Conservation (phyloP, 1,140 invertebrate genomes). For the Cydia amplana region DNA sequence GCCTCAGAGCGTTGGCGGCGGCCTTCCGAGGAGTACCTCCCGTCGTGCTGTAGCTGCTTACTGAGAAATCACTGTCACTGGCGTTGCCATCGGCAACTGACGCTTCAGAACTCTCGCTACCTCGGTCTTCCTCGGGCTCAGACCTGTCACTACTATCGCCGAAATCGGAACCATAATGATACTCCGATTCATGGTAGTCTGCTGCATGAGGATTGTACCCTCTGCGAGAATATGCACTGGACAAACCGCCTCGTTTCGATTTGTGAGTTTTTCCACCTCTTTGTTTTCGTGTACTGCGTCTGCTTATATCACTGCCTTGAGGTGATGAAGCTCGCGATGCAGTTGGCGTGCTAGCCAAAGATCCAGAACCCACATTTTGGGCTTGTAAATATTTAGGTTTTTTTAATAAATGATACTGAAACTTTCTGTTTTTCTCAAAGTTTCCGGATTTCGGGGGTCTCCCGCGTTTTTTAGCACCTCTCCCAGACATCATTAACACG, state of each 20-base stretch:
- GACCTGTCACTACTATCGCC: constrained; percentile 90
- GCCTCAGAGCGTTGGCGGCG: constrained; percentile 77
- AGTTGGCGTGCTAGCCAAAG: constrained; percentile 88
- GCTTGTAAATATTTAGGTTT: constrained; percentile 93
- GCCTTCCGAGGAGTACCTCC: constrained; percentile 81
- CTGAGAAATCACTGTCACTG: constrained; percentile 91
- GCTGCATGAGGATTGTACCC: constrained; percentile 87
- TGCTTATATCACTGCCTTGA: constrained; percentile 84
- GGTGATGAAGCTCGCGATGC: constrained; percentile 88
- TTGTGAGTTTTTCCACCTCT: constrained; percentile 82
- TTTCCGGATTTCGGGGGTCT: constrained; percentile 93
- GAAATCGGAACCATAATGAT: constrained; percentile 94
- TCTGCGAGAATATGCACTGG: constrained; percentile 80
- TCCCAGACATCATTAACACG: constrained; percentile 86
- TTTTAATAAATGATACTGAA: constrained; percentile 92
- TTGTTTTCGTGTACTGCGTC: constrained; percentile 81
- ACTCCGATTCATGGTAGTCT: constrained; percentile 91
- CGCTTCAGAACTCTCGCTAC: constrained; percentile 82
- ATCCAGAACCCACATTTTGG: constrained; percentile 84
- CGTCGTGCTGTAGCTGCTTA: constrained; percentile 87
- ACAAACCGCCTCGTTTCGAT: constrained; percentile 82
- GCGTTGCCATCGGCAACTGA: constrained; percentile 84
- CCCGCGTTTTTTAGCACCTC: constrained; percentile 91
- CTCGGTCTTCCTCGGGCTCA: constrained; percentile 86
- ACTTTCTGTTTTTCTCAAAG: constrained; percentile 90